phyloP scores from a whole-genome alignment of 2,113 vertebrate genomes.

The Pteruthius melanotis region DNA sequence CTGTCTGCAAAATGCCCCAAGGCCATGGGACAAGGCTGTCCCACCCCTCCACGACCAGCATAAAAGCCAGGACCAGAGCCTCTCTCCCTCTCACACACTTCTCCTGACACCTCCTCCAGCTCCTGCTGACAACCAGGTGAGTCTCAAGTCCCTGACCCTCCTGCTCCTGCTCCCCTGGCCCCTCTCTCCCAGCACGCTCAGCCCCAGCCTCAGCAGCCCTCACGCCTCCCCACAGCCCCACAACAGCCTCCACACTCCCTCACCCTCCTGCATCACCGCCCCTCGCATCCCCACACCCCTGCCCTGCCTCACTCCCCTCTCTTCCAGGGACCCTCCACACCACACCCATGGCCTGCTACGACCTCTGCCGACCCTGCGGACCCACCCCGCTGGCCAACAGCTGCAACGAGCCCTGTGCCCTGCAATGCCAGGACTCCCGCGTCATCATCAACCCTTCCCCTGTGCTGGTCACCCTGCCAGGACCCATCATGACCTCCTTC shows the following conservation, averaged over 20 bases:
- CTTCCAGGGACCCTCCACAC: too few relatives aligned
- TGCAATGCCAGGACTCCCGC: background rate
- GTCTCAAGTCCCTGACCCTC: background rate
- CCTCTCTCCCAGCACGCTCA: background rate
- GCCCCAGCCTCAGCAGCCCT: background rate
- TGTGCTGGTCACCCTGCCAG: background rate
- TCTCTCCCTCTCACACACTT: background rate
- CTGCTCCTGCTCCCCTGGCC: background rate
- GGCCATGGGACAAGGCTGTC: background rate
- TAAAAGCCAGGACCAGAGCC: background rate
- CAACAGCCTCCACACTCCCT: too few relatives aligned
- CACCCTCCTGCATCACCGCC: too few relatives aligned
- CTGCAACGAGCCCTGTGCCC: constrained; percentile 2
- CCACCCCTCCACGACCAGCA: accelerated
- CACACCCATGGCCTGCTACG: too few relatives aligned
- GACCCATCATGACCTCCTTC: background rate
- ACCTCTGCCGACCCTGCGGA: too few relatives aligned
- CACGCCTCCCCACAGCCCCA: background rate
- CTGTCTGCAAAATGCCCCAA: background rate
- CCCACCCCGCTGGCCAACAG: background rate
- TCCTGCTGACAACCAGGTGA: accelerated
- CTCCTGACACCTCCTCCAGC: background rate
- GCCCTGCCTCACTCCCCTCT: too few relatives aligned
- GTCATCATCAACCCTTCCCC: background rate
- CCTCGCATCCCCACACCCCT: too few relatives aligned